Base-by-base conservation (phyloP, 2,797 vertebrate species). In the Crenuchus spilurus region DNA sequence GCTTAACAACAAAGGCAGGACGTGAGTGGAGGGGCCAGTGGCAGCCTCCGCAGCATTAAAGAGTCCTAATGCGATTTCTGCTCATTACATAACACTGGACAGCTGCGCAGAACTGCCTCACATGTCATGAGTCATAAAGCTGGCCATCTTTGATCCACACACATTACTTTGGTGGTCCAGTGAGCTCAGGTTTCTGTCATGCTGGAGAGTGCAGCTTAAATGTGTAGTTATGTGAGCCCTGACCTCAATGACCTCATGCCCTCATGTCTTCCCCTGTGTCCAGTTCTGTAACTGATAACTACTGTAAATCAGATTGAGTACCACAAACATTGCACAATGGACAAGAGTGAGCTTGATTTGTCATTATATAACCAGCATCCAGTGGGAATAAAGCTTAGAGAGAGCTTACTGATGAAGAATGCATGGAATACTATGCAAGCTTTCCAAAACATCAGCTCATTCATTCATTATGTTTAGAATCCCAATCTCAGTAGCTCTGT, bases 281-380 rank as follows among this genome's bases (percentile, higher is more conserved):
- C 22, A 3, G 11, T 28, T 28, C 3, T 3, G 1, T 9, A 10
- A 14, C 1, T 31, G 16, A n/a, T n/a, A n/a, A n/a, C n/a, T 7
- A 1, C 2, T 42, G 37, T 26, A 62, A 26, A 26, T 28, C 13
- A 42, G 42, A 24, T 1, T n/a, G n/a, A n/a, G n/a, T n/a, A n/a
- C n/a, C n/a, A n/a, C n/a, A n/a, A n/a, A n/a, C n/a, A n/a, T n/a
- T n/a, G n/a, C n/a, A 62, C 5, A 13, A 18, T 74, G 66, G 74
- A 75, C 75, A 39, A 63, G 82, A 55, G 65, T 79, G 51, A 79
- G 87, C 87, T 88, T 87, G 84, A 83, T 83, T 18, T 26, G 11
- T 18, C 64, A 79, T 92, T 90, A 90, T 79, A 85, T 90, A 92
- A 92, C 49, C 76, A 35, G 62, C 84, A 84, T 83, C 52, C 52